These are phyloP conservation scores for Pseudorectes ferrugineus DNA, from an alignment of 2,113 vertebrate species.

Conservation along the genomic window DNA sequence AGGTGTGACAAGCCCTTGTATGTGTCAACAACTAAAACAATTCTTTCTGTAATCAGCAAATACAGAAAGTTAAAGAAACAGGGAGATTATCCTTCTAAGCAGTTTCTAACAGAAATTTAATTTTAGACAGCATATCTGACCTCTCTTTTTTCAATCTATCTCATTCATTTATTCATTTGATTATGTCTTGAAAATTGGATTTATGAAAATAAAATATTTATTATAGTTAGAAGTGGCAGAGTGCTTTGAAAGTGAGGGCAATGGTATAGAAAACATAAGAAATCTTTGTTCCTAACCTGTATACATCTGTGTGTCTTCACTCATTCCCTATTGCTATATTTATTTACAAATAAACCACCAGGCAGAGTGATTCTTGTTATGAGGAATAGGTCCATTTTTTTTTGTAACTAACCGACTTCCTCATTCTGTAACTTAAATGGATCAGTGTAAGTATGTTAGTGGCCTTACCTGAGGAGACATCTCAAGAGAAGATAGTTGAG, in stretches of 20 bases:
- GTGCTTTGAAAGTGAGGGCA: neutral
- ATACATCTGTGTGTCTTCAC: neutral
- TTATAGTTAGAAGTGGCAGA: neutral
- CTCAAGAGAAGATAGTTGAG: neutral
- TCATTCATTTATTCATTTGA: neutral
- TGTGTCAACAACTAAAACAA: neutral
- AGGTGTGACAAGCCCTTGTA: neutral
- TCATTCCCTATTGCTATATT: neutral
- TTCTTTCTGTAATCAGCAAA: neutral
- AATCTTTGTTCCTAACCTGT: neutral
- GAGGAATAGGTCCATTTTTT: neutral
- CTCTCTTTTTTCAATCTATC: neutral
- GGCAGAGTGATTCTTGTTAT: neutral
- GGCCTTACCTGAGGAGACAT: neutral
- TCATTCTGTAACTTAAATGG: neutral
- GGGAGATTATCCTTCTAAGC: neutral
- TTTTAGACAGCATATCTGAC: neutral
- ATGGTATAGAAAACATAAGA: neutral
- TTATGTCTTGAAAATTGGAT: neutral
- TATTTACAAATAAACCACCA: neutral
- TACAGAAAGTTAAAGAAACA: neutral
- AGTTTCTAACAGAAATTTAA: neutral
- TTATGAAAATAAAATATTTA: neutral
- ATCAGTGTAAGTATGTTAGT: neutral
- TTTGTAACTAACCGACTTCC: neutral